A percentile compares a stretch with the other conserved stretches of the same genome.
Evolutionary conservation across 2,797 vertebrate species (phyloP).

Genomic region (Acomys russatus): DNA sequence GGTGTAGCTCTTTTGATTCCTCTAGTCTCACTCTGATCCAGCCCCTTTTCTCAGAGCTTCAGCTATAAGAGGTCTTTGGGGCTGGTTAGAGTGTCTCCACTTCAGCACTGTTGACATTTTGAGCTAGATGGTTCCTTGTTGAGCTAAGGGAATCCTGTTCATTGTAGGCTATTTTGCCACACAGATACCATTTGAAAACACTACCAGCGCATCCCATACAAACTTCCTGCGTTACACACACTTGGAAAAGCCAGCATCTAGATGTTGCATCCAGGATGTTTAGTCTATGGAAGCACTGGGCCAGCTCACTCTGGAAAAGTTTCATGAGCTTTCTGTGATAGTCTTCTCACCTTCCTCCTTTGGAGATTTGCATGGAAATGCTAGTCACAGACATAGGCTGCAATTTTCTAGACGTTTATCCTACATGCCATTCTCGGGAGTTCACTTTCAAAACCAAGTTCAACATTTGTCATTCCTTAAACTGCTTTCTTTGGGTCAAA

Average conservation of each 20-base stretch:
- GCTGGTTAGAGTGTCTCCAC: background rate
- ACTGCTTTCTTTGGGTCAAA: background rate
- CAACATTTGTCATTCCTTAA: background rate
- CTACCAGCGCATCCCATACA: background rate
- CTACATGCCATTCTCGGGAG: too few species aligned
- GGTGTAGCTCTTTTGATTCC: background rate
- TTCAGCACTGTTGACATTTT: background rate
- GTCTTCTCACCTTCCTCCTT: background rate
- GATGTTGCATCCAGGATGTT: background rate
- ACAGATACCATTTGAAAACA: background rate
- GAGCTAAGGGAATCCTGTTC: background rate
- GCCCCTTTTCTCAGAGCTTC: background rate
- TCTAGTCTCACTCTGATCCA: too few species aligned
- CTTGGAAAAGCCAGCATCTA: background rate
- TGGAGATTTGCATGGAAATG: background rate
- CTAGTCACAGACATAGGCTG: background rate
- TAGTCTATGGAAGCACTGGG: background rate
- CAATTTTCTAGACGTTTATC: background rate
- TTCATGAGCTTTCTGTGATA: background rate
- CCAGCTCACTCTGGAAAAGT: background rate
- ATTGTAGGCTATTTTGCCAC: too few species aligned
- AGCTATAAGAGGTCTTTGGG: background rate
- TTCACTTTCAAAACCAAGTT: conserved; percentile 6
- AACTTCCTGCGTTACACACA: background rate
- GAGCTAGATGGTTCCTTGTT: background rate